Conservation (phyloP, 2,888 invertebrate species). For the Thelaira solivaga region DNA sequence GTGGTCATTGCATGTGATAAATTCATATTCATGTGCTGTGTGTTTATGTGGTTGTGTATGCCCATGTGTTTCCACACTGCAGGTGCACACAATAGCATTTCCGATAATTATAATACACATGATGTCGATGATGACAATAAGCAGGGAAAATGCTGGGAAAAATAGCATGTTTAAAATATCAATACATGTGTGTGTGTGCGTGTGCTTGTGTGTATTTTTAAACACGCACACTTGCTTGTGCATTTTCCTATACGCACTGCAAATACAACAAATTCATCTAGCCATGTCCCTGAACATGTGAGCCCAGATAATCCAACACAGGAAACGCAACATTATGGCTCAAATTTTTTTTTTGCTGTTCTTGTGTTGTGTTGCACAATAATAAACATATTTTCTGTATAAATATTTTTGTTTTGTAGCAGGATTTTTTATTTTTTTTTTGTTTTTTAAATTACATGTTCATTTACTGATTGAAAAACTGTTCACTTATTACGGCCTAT, state of each 20-base stretch:
- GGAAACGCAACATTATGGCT: constrained; percentile 43
- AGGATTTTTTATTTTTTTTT: too few relatives aligned
- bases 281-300: constrained; percentile 3
- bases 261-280: not conserved
- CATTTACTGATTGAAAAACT: not conserved
- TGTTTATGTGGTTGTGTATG: not conserved
- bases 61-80: constrained; percentile 19
- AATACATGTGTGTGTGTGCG: too few relatives aligned
- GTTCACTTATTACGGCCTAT: not conserved
- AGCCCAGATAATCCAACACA: constrained; percentile 37
- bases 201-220: too few relatives aligned
- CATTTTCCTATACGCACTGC: too few relatives aligned
- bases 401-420: constrained; percentile 2
- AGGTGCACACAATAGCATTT: constrained; percentile 34
- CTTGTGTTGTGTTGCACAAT: constrained; percentile 16
- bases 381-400: constrained; percentile 45
- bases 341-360: not conserved
- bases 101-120: constrained; percentile 44
- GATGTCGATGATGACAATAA: not conserved
- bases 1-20: constrained; percentile 10
- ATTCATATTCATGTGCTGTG: not conserved
- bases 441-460: constrained; percentile 29
- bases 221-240: too few relatives aligned
- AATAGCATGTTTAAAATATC: not conserved
- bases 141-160: not conserved